Percentiles rank a stretch among this genome's conserved stretches.
Conservation (phyloP, 2,888 invertebrate species). For the Chesias legatella region DNA sequence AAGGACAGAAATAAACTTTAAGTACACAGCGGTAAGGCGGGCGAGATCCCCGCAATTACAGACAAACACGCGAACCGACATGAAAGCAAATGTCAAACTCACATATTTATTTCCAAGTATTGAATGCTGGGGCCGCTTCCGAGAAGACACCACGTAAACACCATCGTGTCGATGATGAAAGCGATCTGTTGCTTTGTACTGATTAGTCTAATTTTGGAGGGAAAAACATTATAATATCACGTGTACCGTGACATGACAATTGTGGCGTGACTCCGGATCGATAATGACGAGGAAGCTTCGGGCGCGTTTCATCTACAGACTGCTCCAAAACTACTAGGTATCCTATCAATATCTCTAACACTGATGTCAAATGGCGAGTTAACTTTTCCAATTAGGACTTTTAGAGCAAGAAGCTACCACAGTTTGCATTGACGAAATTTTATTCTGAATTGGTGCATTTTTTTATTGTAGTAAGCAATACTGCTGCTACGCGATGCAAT, state of each 20-base stretch:
- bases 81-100: constrained; percentile 81
- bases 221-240: constrained; percentile 60
- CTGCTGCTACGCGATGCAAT: too few relatives aligned
- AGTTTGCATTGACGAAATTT: too few relatives aligned
- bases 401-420: too few relatives aligned
- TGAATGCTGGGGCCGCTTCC: constrained; percentile 74
- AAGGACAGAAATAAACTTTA: constrained; percentile 58
- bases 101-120: constrained; percentile 81
- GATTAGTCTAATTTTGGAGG: constrained; percentile 75
- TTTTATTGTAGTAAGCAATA: too few relatives aligned
- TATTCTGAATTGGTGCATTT: too few relatives aligned
- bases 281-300: constrained; percentile 47
- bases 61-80: constrained; percentile 74
- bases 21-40: constrained; percentile 48
- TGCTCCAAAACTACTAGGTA: constrained; percentile 3
- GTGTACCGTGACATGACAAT: constrained; percentile 71
- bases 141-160: constrained; percentile 75
- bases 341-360: too few relatives aligned
- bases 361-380: too few relatives aligned
- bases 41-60: constrained; percentile 63
- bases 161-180: constrained; percentile 79
- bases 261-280: constrained; percentile 51
- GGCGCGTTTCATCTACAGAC: background rate
- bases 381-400: too few relatives aligned
- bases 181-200: constrained; percentile 78